Base-by-base conservation (phyloP, 2,888 invertebrate genomes). In the Mayetiola destructor region DNA sequence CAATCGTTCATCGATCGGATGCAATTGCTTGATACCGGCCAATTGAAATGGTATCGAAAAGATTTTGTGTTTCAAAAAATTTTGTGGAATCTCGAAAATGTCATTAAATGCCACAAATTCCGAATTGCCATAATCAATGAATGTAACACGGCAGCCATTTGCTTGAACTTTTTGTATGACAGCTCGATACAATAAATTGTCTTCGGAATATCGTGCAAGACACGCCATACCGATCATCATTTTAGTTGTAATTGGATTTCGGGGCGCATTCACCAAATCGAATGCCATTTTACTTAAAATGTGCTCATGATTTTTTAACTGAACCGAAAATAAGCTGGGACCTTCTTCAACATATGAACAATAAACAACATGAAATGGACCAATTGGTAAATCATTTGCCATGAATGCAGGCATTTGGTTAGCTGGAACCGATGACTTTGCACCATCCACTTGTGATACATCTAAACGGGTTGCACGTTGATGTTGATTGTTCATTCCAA, bases 311-410 rank as follows among this genome's bases (percentile, higher is more conserved):
- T 76, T 74, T 63, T 78, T 76, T 27, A 88, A 68, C 64, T 88
- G 88, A 6, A 88, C 80, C 29, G 84, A 84, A 72, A 89, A 89
- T 57, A 82, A 73, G 60, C 81, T 80, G 5, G 88, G 88, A 0
- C 88, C 88, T 65, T 89, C 87, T 64, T 86, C 85, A 18, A 88
- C 82, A 68, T 77, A 84, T 20, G 87, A 86, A 1, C 88, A 80
- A 66, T 78, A 81, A 0, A 86, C 84, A 63, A 80, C 77, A 64
- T 87, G 82, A 60, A 76, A 76, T 0, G 77, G 76, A 56, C 76
- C 76, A 2, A 77, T 69, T 23, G 75, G 75, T 30, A 81, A 63
- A 16, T 76, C 69, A 60, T 73, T 68, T 5, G 67, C 67, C 59
- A 67, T 68, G 56, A 71, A 72, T 9, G 72, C 67, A 20, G 69